These are phyloP conservation scores for Lordiphosa mommai DNA, from an alignment of 1,140 invertebrate genomes.

Conservation along the genomic window DNA sequence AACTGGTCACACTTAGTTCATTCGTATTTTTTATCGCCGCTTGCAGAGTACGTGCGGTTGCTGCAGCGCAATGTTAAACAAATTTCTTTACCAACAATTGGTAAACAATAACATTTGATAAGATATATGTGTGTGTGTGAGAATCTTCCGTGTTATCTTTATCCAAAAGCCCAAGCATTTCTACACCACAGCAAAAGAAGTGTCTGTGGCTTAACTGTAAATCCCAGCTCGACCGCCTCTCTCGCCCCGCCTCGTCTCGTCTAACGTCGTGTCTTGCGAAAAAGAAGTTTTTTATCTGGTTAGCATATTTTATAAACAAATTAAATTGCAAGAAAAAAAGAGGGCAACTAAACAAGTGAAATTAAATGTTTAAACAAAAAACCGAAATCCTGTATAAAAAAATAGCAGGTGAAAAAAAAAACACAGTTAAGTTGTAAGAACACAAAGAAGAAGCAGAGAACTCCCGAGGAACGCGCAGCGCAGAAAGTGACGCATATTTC, in stretches of 20 bases:
- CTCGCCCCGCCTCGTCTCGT: too few species aligned
- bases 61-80: too few species aligned
- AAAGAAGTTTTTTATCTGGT: slow-evolving; percentile 25
- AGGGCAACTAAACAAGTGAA: slow-evolving; percentile 20
- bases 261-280: too few species aligned
- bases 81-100: too few species aligned
- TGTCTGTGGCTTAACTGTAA: too few species aligned
- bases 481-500: slow-evolving; percentile 31
- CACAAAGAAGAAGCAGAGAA: slow-evolving; percentile 15
- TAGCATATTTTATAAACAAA: slow-evolving; percentile 27
- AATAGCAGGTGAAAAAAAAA: slow-evolving; percentile 34
- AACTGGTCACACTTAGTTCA: not conserved
- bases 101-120: too few species aligned
- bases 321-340: slow-evolving; percentile 28
- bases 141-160: too few species aligned
- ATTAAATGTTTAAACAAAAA: slow-evolving; percentile 12
- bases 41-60: too few species aligned
- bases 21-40: too few species aligned
- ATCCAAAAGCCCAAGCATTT: too few species aligned
- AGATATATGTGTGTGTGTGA: not conserved
- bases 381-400: slow-evolving; percentile 20
- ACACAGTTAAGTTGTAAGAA: slow-evolving; percentile 7
- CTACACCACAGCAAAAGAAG: too few species aligned
- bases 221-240: too few species aligned
- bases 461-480: slow-evolving; percentile 7